phyloP scores from a whole-genome alignment of 2,888 invertebrate species.

The Acleris holmiana region DNA sequence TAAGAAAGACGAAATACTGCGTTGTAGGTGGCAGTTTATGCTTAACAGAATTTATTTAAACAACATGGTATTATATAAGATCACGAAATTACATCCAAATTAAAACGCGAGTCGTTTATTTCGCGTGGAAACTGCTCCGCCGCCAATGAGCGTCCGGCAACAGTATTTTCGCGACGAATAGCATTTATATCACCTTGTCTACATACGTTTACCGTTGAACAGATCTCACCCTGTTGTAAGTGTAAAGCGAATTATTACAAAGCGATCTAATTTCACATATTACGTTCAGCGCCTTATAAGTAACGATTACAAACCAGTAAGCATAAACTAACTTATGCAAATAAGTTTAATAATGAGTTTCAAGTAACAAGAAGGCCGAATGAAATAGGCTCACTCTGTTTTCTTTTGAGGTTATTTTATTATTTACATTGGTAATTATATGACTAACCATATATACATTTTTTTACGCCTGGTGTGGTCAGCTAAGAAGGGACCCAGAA shows the following conservation, averaged over 20 bases:
- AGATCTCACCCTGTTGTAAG: constrained; percentile 31
- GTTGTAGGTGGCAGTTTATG: no score
- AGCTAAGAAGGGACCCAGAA: no score
- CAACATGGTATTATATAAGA: no score
- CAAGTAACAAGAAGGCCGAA: no score
- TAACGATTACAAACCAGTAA: no score
- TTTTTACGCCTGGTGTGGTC: no score
- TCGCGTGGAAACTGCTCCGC: constrained; percentile 15
- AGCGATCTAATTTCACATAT: constrained; percentile 6
- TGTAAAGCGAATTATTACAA: constrained; percentile 17
- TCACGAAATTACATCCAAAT: neutral
- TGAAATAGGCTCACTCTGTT: no score
- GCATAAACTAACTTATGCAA: no score
- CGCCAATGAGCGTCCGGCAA: constrained; percentile 35
- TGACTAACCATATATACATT: constrained; percentile 1
- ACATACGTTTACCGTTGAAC: constrained; percentile 36
- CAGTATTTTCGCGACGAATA: constrained; percentile 34
- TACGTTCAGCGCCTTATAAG: neutral
- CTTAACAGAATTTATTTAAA: no score
- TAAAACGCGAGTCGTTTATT: constrained; percentile 14
- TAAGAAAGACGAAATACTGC: no score
- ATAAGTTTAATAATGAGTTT: no score
- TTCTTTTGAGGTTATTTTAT: neutral
- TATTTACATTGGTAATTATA: neutral
- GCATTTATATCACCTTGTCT: constrained; percentile 39